Evolutionary conservation across 2,797 vertebrate species (phyloP).

Genomic region (Prionace glauca): DNA sequence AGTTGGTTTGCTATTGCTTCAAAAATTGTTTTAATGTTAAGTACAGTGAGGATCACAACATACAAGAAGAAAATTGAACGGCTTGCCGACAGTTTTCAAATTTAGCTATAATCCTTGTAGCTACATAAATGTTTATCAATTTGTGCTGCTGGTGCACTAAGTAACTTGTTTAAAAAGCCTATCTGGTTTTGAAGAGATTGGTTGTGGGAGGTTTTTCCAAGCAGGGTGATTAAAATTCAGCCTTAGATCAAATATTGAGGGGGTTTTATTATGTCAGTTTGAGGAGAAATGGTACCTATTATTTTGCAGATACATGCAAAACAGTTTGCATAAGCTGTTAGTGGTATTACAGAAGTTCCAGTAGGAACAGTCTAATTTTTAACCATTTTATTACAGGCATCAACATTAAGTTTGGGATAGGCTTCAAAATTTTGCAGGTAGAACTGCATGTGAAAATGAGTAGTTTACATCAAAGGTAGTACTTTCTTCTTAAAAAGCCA

Average conservation of each 20-base stretch:
- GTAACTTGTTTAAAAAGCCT: not conserved
- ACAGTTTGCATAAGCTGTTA: not conserved
- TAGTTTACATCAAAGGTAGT: conserved; percentile 30
- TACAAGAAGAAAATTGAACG: not conserved
- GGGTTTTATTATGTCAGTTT: not conserved
- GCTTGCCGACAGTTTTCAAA: conserved; percentile 27
- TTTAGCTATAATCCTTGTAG: conserved; percentile 22
- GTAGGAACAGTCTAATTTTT: conserved; percentile 13
- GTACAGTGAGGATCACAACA: conserved; percentile 1
- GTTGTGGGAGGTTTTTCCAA: conserved; percentile 7
- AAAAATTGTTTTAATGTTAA: conserved; percentile 42
- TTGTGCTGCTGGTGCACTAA: not conserved
- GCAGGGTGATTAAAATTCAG: conserved; percentile 23
- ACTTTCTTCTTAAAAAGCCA: not conserved
- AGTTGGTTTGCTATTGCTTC: conserved; percentile 78
- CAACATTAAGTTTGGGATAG: conserved; percentile 26
- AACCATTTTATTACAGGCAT: conserved; percentile 37
- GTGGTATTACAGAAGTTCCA: conserved; percentile 28
- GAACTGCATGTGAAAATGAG: conserved; percentile 29
- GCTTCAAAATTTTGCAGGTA: conserved; percentile 23
- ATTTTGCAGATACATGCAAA: conserved; percentile 13
- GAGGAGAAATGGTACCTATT: not conserved
- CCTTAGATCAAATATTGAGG: conserved; percentile 16
- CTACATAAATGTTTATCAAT: not conserved
- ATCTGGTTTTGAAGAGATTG: conserved; percentile 21